Base-by-base conservation (phyloP, 2,113 vertebrate genomes). In the Meleagris gallopavo region DNA sequence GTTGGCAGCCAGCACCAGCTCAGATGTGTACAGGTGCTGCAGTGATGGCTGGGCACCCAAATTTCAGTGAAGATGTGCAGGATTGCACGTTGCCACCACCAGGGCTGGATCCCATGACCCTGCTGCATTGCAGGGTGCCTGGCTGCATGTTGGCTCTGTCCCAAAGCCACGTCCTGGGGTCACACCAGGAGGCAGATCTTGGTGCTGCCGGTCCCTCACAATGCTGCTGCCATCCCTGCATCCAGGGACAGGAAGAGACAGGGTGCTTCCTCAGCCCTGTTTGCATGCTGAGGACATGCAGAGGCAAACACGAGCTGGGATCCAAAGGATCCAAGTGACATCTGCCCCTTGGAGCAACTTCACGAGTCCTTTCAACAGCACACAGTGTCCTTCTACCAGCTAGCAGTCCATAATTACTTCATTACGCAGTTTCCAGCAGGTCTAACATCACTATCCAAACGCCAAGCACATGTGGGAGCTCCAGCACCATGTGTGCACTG, bases 1-100 rank as follows among this genome's bases (percentile, higher is more conserved):
- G 11, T 34, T 3, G 5, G 34, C 0, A 0, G 5, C 48, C 10
- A 3, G 6, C 0, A 0, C 25, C 45, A 0, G 1, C 54, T 50
- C 36, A 46, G 64, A 24, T 1, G 22, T 17, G 3, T 5, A 24
- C 0, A 0, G 32, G 13, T 2, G 0, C 22, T 24, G 36, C 61
- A 10, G 64, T 0, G 2, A 12, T 0, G 1, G 21, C 34, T 24
- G 34, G 55, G 88, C 40, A 13, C 67, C 29, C 38, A 9, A 10
- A 0, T 13, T 46, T 17, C 1, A 21, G 34, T 11, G 52, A 88
- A 41, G 57, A 16, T 2, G 0, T 1, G 18, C n/a, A n/a, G 60
- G 52, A 60, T 25, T 25, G 18, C 3, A 3, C 3, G 15, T 9
- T 10, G 10, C 34, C 36, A 36, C 60, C 22, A 15, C 32, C 17